A percentile compares a stretch with the other conserved stretches of the same genome.
Evolutionary conservation across 2,797 vertebrate genomes (phyloP).

Genomic region (Aeoliscus strigatus): DNA sequence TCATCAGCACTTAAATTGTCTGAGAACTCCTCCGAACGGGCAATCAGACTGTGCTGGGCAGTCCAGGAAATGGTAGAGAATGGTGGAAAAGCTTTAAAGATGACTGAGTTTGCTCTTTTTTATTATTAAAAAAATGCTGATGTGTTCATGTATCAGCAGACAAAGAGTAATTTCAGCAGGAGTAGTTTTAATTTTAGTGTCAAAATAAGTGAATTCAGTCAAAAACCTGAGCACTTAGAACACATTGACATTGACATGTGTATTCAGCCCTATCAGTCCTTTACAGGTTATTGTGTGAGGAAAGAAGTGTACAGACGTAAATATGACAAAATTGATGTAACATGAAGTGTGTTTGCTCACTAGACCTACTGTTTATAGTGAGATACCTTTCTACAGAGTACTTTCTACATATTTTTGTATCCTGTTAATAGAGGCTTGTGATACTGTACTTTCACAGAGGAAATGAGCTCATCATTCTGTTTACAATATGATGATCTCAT

Average conservation of each 20-base stretch:
- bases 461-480: constrained; percentile 14
- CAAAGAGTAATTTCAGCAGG: constrained; percentile 4
- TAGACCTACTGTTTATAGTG: constrained; percentile 12
- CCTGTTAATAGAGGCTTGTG: constrained; percentile 7
- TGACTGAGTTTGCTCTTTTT: constrained; percentile 3
- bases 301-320: no score
- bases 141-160: constrained; percentile 10
- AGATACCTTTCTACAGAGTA: constrained; percentile 44
- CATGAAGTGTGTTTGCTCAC: constrained; percentile 12
- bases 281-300: constrained; percentile 9
- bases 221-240: constrained; percentile 32
- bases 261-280: constrained; percentile 8
- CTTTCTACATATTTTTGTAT: constrained; percentile 56
- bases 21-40: neutral
- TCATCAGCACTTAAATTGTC: constrained; percentile 19
- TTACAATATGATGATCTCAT: constrained; percentile 8
- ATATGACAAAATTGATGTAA: constrained; percentile 3
- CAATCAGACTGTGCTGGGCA: constrained; percentile 3
- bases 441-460: constrained; percentile 21
- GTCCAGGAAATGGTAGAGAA: neutral
- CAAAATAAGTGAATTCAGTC: constrained; percentile 9
- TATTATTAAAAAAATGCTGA: neutral
- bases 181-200: constrained; percentile 14
- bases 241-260: constrained; percentile 1
- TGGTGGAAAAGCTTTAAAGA: constrained; percentile 6